Evolutionary conservation across 2,797 vertebrate species (phyloP), one percentile per base, ranked within the genome.

Genomic region (Gymnoscopelus braueri): DNA sequence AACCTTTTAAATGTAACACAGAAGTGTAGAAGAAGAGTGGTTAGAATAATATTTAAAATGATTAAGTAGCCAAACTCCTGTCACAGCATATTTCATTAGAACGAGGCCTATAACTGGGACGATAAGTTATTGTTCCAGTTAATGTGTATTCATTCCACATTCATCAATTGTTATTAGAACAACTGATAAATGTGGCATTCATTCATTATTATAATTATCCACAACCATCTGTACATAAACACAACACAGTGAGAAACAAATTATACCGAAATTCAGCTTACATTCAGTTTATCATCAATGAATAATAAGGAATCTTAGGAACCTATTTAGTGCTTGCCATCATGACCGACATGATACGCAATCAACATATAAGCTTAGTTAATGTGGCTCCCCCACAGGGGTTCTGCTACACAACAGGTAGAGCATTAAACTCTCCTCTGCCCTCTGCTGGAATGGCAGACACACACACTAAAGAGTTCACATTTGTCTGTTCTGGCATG

Each of bases 391-490:
- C 8, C 39, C 9, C 8, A 32, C 10, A 47, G 14, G 5, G 61
- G 13, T 65, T 35, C 47, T 67, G 23, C 58, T 15, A 35, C 39
- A 75, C 67, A 81, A 84, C 67, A 79, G 75, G 63, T 67, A 60
- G 79, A 82, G 80, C 76, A 35, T 65, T 80, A 78, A 71, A 80
- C 84, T 87, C 81, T 64, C 67, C 69, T 75, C 82, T 87, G 91
- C 91, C 89, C 91, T 67, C 91, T 93, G 91, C 87, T 91, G 91
- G 91, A 83, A n/a, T 32, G 69, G 74, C 60, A 52, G 26, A 74
- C 11, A 44, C 39, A 44, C 7, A 2, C 5, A 44, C 39, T 19
- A 10, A 0, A 44, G 2, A 6, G 19, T 29, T 35, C 32, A 35
- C 32, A 35, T 35, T 19, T 19, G 39, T 44, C 6, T 44, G 39